Base-by-base conservation (phyloP, 2,113 vertebrate genomes). In the Pyxicephalus adspersus region DNA sequence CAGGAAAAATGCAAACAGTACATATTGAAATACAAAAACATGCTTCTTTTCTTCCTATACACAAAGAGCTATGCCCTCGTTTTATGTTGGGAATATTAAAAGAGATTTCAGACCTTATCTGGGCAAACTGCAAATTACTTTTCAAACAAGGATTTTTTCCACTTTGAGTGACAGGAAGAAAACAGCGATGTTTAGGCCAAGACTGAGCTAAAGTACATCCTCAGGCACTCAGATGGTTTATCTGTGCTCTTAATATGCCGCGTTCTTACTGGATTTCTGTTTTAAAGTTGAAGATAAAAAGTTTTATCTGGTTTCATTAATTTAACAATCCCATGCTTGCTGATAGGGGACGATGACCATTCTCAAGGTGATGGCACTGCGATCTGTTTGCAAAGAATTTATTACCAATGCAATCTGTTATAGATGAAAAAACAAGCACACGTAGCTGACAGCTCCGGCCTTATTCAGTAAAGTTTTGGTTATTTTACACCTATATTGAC, bases 121-220 rank as follows among this genome's bases (percentile, higher is more conserved):
- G 7, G 54, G 23, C 52, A 87, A 73, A 84, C 84, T 38, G 0
- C 86, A 90, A 91, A 90, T 90, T 87, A 85, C 84, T 85, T 86
- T 88, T 67, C 85, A 92, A 89, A 88, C 25, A 87, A 29, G 87
- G 78, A 83, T 77, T 70, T 83, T 13, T 34, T 74, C n/a, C 9
- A 15, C 29, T 23, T 87, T 85, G 83, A 83, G 79, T 85, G 86
- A 91, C 84, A 87, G 72, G 88, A 89, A 84, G 60, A 28, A 54
- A 66, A 55, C 64, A 67, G 28, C 61, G 68, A 87, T 75, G 71
- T 23, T 29, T 81, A 84, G 77, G 83, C 86, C 86, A 88, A 76
- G 51, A 34, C 67, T 83, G 55, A 85, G 84, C 75, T 86, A 74
- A 85, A 82, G 86, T 50, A 85, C 81, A 57, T 6, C 87, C 85